These are phyloP conservation scores for Sycophila sp. DNA, from an alignment of 1,140 invertebrate species.

Conservation along the genomic window DNA sequence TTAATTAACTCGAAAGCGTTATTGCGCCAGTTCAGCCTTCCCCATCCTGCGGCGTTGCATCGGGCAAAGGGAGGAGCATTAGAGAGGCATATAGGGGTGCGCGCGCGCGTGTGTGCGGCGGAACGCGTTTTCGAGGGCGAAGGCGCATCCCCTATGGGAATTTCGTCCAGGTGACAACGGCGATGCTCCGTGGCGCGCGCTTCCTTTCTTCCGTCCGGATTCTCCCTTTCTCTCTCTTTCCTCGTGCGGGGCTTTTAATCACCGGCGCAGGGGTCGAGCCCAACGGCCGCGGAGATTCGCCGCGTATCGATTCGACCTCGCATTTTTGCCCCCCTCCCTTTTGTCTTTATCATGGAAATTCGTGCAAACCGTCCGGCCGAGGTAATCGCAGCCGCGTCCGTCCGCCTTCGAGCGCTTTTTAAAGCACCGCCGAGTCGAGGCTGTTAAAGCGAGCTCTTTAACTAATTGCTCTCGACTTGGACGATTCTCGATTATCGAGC, in stretches of 20 bases:
- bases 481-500: too few species aligned
- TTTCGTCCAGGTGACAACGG: slow-evolving; percentile 48
- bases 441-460: too few species aligned
- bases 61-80: background rate
- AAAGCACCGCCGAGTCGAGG: too few species aligned
- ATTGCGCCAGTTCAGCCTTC: background rate
- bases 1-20: slow-evolving; percentile 18
- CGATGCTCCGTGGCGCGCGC: background rate
- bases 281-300: background rate
- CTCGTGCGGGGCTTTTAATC: slow-evolving; percentile 9
- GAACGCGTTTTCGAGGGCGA: slow-evolving; percentile 35
- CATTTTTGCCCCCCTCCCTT: background rate
- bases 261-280: background rate
- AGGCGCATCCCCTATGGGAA: slow-evolving; percentile 50
- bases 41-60: too few species aligned
- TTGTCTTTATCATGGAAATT: too few species aligned
- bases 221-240: background rate
- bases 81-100: background rate
- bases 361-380: too few species aligned
- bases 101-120: background rate
- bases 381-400: too few species aligned
- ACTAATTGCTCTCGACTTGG: too few species aligned
- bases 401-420: too few species aligned
- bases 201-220: slow-evolving; percentile 20
- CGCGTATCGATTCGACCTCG: slow-evolving; percentile 10